Evolutionary conservation across 2,113 vertebrate genomes (phyloP).

Genomic region (Athene cunicularia): DNA sequence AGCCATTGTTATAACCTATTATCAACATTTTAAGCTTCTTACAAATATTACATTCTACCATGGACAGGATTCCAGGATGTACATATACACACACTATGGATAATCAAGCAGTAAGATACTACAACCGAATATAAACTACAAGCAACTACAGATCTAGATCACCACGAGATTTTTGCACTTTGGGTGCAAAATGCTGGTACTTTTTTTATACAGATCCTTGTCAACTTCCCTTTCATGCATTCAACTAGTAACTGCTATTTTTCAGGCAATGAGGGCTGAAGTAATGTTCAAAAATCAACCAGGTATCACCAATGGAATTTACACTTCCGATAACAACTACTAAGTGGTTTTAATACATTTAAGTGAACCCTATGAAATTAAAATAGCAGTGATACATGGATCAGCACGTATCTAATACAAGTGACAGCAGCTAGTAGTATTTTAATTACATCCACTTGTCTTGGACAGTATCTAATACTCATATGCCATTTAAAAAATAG

Average conservation of each 20-base stretch:
- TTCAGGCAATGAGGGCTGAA: neutral
- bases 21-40: neutral
- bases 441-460: neutral
- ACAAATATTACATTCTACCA: neutral
- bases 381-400: neutral
- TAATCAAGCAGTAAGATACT: neutral
- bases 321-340: neutral
- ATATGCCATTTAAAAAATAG: neutral
- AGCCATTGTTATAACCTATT: neutral
- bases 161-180: neutral
- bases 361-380: neutral
- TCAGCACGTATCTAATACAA: neutral
- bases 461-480: neutral
- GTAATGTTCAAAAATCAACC: neutral
- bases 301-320: neutral
- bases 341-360: neutral
- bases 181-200: neutral
- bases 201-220: neutral
- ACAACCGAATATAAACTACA: neutral
- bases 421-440: neutral
- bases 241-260: neutral
- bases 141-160: neutral
- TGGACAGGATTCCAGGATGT: neutral
- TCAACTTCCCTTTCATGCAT: neutral
- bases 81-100: neutral